These are phyloP conservation scores for Hexactinellida sp. DNA, from an alignment of 37 sponge, comb jelly and placozoan genomes.

Conservation along the genomic window DNA sequence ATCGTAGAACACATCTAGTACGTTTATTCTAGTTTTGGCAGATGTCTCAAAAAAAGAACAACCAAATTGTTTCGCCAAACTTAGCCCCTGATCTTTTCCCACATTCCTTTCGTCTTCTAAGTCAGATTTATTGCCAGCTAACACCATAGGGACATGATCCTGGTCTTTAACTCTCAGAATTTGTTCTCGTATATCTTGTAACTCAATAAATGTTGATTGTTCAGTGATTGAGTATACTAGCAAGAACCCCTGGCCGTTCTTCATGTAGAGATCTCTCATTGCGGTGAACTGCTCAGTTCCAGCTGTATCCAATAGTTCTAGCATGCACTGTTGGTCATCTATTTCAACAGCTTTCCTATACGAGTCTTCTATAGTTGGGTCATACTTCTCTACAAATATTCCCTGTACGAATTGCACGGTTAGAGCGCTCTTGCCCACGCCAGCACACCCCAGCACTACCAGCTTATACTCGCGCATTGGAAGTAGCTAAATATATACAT, in stretches of 20 bases:
- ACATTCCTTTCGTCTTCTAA: constrained; percentile 94
- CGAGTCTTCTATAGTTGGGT: constrained; percentile 97
- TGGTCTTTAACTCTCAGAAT: constrained; percentile 94
- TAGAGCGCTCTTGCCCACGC: constrained; percentile 92
- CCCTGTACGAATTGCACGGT: constrained; percentile 99
- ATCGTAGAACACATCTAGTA: constrained; percentile 87
- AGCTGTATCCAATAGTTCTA: constrained; percentile 96
- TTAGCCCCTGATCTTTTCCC: constrained; percentile 91
- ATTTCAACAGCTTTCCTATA: constrained; percentile 98
- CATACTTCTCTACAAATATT: constrained; percentile 98
- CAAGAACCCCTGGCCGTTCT: constrained; percentile 98
- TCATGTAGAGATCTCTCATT: constrained; percentile 98
- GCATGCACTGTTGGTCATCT: constrained; percentile 93
- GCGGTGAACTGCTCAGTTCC: constrained; percentile 99
- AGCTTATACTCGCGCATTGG: constrained; percentile 98
- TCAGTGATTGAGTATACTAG: constrained; percentile 95
- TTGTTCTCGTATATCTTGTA: constrained; percentile 89
- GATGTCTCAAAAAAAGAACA: constrained; percentile 90
- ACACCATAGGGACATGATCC: constrained; percentile 75
- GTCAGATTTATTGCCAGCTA: constrained; percentile 98
- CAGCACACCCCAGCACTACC: constrained; percentile 96
- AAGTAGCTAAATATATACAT: no score
- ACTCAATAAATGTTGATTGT: constrained; percentile 94
- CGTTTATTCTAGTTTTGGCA: constrained; percentile 90
- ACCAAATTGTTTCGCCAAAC: constrained; percentile 42